These are phyloP conservation scores for Plutomurus gul DNA, from an alignment of 1,140 invertebrate species.

Conservation along the genomic window DNA sequence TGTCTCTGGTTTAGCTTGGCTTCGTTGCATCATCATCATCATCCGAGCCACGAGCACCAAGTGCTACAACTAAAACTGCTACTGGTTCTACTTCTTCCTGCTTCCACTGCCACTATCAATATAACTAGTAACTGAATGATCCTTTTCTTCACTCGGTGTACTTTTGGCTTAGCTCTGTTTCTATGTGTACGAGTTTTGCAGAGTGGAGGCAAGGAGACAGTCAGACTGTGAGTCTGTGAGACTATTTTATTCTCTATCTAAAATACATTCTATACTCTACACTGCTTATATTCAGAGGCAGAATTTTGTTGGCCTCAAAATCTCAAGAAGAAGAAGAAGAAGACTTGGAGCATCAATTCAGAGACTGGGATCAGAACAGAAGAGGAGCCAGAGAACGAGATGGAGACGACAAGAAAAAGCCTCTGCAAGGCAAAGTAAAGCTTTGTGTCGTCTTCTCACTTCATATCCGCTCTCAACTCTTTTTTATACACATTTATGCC, in stretches of 20 bases:
- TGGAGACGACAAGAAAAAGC: constrained; percentile 9
- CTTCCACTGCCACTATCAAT: neutral
- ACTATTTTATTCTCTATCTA: too few species aligned
- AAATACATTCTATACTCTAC: too few species aligned
- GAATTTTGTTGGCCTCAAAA: too few species aligned
- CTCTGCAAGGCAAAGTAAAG: neutral
- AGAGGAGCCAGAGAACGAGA: neutral
- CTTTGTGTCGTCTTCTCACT: constrained; percentile 23
- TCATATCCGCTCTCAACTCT: neutral
- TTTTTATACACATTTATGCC: neutral
- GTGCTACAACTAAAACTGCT: neutral
- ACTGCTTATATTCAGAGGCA: too few species aligned
- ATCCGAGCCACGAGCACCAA: neutral
- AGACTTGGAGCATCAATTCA: neutral
- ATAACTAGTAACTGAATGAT: neutral
- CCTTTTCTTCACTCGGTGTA: neutral
- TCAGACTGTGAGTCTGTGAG: too few species aligned
- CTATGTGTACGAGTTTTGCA: too few species aligned
- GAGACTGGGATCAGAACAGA: neutral
- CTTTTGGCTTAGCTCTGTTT: too few species aligned
- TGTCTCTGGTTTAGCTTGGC: neutral
- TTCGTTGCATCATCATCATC: constrained; percentile 13
- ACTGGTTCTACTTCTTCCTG: too few species aligned
- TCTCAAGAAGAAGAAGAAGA: too few species aligned
- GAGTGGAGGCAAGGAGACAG: too few species aligned